Evolutionary conservation across 2,888 invertebrate genomes (phyloP).

Genomic region (Pandemis heparana): DNA sequence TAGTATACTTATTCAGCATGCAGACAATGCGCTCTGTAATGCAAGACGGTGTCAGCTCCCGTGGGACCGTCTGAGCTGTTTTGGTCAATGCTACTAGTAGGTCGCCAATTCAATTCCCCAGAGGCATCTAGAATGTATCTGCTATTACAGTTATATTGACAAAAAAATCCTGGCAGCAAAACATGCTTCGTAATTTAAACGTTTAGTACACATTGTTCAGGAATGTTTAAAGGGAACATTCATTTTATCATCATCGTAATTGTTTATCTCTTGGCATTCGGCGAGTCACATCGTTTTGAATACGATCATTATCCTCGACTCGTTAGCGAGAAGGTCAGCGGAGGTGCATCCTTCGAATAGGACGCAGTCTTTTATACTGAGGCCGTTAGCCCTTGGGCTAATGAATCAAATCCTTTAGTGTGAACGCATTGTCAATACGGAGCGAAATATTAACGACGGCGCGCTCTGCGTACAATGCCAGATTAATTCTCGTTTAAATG

Average conservation of each 20-base stretch:
- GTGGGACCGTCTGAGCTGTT: conserved; percentile 41
- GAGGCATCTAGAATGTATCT: not conserved
- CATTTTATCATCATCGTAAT: conserved; percentile 59
- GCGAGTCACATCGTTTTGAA: conserved; percentile 72
- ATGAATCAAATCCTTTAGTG: conserved; percentile 79
- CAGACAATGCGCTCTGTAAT: conserved; percentile 31
- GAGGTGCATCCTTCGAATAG: conserved; percentile 75
- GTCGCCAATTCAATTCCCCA: conserved; percentile 27
- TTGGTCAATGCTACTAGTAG: conserved; percentile 37
- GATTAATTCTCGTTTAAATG: conserved; percentile 80
- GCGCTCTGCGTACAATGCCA: conserved; percentile 70
- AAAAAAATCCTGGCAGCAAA: conserved; percentile 3
- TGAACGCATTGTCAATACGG: conserved; percentile 78
- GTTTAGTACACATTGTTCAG: conserved; percentile 18
- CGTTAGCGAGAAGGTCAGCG: conserved; percentile 78
- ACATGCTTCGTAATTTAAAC: conserved; percentile 20
- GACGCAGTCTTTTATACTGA: conserved; percentile 76
- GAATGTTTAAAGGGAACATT: conserved; percentile 56
- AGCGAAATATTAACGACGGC: conserved; percentile 76
- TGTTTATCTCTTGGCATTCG: conserved; percentile 60
- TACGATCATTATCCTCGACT: conserved; percentile 79
- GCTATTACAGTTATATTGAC: not conserved
- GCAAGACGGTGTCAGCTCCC: conserved; percentile 37
- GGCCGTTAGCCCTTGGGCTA: conserved; percentile 80
- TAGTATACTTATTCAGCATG: conserved; percentile 7